Conservation (phyloP, 2,888 invertebrate species). For the Conchocele bisecta region DNA sequence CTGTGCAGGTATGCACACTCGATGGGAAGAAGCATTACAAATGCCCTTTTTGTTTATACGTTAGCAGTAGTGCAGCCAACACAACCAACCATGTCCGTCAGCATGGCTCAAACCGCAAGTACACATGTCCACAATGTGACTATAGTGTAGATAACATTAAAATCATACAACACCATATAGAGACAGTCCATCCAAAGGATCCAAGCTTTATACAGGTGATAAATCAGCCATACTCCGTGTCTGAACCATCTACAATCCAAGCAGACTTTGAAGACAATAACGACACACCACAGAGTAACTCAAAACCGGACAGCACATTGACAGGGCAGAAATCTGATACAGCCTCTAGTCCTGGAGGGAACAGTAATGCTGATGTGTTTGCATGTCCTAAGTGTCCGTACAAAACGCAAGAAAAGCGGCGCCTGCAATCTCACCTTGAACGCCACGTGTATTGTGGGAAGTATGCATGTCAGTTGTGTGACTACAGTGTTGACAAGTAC, state of each 20-base stretch:
- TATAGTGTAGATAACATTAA: slow-evolving; percentile 73
- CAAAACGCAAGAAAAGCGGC: slow-evolving; percentile 48
- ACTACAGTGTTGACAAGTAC: slow-evolving; percentile 66
- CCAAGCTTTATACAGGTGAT: slow-evolving; percentile 52
- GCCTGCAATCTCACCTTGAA: slow-evolving; percentile 57
- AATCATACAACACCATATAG: slow-evolving; percentile 70
- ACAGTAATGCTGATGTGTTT: slow-evolving; percentile 16
- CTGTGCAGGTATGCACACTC: slow-evolving; percentile 67
- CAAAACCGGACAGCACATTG: background rate
- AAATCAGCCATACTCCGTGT: slow-evolving; percentile 21
- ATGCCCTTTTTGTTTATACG: slow-evolving; percentile 83
- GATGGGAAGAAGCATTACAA: slow-evolving; percentile 73
- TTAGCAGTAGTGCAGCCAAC: slow-evolving; percentile 69
- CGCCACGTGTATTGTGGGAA: slow-evolving; percentile 50
- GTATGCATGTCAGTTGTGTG: slow-evolving; percentile 70
- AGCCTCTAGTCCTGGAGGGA: background rate
- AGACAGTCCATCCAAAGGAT: slow-evolving; percentile 64
- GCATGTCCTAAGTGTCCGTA: slow-evolving; percentile 67
- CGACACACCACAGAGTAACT: background rate
- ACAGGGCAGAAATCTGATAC: background rate
- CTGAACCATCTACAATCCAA: slow-evolving; percentile 23
- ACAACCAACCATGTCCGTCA: slow-evolving; percentile 69
- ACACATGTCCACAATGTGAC: slow-evolving; percentile 73
- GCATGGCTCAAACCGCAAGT: slow-evolving; percentile 67
- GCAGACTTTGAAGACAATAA: slow-evolving; percentile 39